Evolutionary conservation across 2,888 invertebrate species (phyloP).

Genomic region (Diloba caeruleocephala): DNA sequence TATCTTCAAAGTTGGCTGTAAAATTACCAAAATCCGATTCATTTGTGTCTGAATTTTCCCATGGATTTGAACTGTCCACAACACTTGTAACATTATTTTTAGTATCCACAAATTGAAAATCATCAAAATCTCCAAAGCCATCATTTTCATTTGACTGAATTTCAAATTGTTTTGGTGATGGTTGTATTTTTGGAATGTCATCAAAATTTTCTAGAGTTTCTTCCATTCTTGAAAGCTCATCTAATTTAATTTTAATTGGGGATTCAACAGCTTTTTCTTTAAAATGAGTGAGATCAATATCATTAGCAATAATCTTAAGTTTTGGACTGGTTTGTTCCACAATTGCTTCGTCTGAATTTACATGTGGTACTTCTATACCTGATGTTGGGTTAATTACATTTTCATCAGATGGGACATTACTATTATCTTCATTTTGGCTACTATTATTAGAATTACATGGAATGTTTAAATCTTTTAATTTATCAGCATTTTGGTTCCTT

Average conservation of each 20-base stretch:
- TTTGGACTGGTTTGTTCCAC: conserved; percentile 24
- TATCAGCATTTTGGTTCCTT: conserved; percentile 47
- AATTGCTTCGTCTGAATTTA: conserved; percentile 29
- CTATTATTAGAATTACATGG: conserved; percentile 50
- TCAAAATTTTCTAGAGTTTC: conserved; percentile 9
- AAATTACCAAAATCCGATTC: conserved; percentile 74
- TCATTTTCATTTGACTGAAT: conserved; percentile 57
- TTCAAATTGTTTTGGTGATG: conserved; percentile 11
- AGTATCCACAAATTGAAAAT: conserved; percentile 80
- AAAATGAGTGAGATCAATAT: conserved; percentile 10
- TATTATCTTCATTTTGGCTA: conserved; percentile 44
- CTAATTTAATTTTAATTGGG: conserved; percentile 5
- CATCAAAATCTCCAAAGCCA: conserved; percentile 87
- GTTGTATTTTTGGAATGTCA: conserved; percentile 10
- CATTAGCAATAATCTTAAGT: conserved; percentile 5
- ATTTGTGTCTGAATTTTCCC: conserved; percentile 67
- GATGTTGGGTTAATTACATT: conserved; percentile 42
- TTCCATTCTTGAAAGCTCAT: conserved; percentile 8
- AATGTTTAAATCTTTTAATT: conserved; percentile 51
- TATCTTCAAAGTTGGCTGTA: conserved; percentile 75
- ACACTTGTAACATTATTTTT: conserved; percentile 53
- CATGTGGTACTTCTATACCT: conserved; percentile 34
- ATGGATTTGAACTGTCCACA: conserved; percentile 73
- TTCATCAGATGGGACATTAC: conserved; percentile 41
- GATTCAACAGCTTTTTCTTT: conserved; percentile 17